Evolutionary conservation across 1,140 invertebrate genomes (phyloP), one percentile per base, ranked within the genome.

Genomic region (Agrypnia vestita): DNA sequence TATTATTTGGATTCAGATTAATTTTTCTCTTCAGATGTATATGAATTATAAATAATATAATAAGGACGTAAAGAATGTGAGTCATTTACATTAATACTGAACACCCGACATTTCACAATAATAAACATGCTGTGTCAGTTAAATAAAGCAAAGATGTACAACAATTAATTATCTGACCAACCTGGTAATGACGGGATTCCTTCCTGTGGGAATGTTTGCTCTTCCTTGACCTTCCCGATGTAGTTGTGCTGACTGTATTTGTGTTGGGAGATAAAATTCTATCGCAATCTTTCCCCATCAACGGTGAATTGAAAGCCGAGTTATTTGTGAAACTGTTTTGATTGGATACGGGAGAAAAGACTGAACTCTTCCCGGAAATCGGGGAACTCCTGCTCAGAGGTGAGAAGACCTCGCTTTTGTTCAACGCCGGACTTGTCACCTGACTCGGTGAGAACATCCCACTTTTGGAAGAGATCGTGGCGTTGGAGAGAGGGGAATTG

Each of bases 131-230:
- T 4, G 13, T 43, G 0, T 59, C 10, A 59, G 8, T 19, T 19
- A 59, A 10, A 59, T n/a, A 59, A 59, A 15, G 15, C 15, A 59
- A 59, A 59, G 12, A 17, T 0, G 25, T 3, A 35, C 25, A 35
- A 35, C 25, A 56, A 56, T 56, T 17, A 56, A 7, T 62, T 25
- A 62, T 10, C 10, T n/a, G 43, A 72, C 78, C 19, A 86, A 90
- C 89, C 89, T 92, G 90, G 87, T 93, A 93, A 86, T 93, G 92
- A 84, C 90, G 91, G 51, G 92, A 93, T 84, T 93, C 90, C 88
- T 93, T 93, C 84, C 90, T 85, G 56, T 87, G 85, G 80, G 88
- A 90, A 85, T 90, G 88, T 82, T 89, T 89, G 86, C 88, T 90
- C 84, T 88, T 86, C 80, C 88, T 87, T 47, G 88, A 89, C 87